Conservation (phyloP, 1,140 invertebrate species). For the Geopemphigus sp. region DNA sequence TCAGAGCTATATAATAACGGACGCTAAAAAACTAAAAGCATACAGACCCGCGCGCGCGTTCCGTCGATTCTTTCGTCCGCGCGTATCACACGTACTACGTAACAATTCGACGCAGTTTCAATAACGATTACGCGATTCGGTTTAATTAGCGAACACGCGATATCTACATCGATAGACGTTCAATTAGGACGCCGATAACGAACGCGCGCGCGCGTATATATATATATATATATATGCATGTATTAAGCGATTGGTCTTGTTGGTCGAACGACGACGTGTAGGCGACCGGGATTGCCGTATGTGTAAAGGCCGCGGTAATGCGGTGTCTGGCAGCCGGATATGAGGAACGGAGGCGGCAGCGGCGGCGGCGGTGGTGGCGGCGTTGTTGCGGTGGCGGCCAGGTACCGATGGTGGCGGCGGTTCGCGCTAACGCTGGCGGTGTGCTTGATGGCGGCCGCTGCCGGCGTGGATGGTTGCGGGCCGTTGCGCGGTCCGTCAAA, state of each 20-base stretch:
- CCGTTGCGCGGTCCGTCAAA: slow-evolving; percentile 81
- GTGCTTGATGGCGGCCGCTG: slow-evolving; percentile 11
- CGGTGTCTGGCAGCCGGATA: slow-evolving; percentile 47
- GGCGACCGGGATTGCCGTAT: slow-evolving; percentile 47
- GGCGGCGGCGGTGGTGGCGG: slow-evolving; percentile 33
- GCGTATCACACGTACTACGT: too few species aligned
- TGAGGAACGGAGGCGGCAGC: slow-evolving; percentile 45
- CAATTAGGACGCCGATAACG: too few species aligned
- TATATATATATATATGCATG: too few species aligned
- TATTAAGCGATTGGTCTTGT: too few species aligned
- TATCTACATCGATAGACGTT: too few species aligned
- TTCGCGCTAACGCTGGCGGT: slow-evolving; percentile 23
- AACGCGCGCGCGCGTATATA: not conserved
- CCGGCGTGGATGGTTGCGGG: slow-evolving; percentile 65
- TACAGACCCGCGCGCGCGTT: too few species aligned
- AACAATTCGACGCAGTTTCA: too few species aligned
- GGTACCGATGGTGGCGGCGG: slow-evolving; percentile 36
- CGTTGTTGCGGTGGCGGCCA: slow-evolving; percentile 45
- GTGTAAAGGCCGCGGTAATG: slow-evolving; percentile 48
- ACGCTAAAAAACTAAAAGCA: too few species aligned
- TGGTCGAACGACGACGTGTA: not conserved
- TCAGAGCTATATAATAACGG: too few species aligned
- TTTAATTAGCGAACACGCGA: too few species aligned
- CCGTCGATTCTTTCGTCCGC: too few species aligned
- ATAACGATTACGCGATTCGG: too few species aligned